These are phyloP conservation scores for Platorchestia sp. DNA, from an alignment of 1,140 invertebrate genomes.

Conservation along the genomic window DNA sequence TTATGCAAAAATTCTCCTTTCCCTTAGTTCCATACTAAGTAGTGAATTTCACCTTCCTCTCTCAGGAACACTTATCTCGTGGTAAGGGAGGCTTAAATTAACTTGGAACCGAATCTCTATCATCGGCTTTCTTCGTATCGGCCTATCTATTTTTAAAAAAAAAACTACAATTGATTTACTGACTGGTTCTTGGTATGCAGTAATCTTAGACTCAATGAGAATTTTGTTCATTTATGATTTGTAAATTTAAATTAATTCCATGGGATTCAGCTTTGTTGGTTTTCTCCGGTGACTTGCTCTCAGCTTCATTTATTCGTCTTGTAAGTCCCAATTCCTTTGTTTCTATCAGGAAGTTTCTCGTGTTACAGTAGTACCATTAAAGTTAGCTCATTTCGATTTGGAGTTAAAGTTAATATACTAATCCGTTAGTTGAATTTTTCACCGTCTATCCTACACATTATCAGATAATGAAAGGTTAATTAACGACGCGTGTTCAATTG, in stretches of 20 bases:
- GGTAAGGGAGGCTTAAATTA: too few species aligned
- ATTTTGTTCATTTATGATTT: not conserved
- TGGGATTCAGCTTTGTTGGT: not conserved
- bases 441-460: too few species aligned
- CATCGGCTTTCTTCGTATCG: not conserved
- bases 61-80: too few species aligned
- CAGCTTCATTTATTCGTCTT: not conserved
- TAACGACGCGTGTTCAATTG: not conserved
- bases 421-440: not conserved
- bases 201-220: not conserved
- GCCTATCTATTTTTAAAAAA: not conserved
- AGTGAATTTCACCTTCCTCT: too few species aligned
- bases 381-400: too few species aligned
- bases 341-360: not conserved
- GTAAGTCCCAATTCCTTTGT: not conserved
- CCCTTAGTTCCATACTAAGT: too few species aligned
- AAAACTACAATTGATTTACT: not conserved
- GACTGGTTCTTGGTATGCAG: not conserved
- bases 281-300: not conserved
- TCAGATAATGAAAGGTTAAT: not conserved
- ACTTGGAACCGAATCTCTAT: too few species aligned
- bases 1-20: too few species aligned
- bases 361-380: not conserved
- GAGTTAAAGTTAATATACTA: too few species aligned
- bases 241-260: not conserved